These are phyloP conservation scores for Tenodera sinensis DNA, from an alignment of 2,888 invertebrate species.

Conservation along the genomic window DNA sequence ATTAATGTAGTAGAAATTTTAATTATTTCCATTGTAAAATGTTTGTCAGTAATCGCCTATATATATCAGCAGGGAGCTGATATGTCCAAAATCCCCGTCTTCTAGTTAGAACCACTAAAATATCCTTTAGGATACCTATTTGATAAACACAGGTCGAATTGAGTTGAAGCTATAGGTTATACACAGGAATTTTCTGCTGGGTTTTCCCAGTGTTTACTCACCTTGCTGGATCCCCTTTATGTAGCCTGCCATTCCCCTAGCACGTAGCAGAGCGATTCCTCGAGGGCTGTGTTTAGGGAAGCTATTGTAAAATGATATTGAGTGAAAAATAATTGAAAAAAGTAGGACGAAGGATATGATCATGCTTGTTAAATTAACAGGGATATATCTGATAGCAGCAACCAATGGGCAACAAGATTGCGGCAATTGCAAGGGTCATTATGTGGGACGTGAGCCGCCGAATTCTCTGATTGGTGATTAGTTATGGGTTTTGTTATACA, in stretches of 20 bases:
- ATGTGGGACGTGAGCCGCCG: not conserved
- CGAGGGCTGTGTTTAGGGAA: slow-evolving; percentile 4
- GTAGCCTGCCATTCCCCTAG: not conserved
- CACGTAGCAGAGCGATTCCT: slow-evolving; percentile 1
- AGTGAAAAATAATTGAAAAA: slow-evolving; percentile 15
- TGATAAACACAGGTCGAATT: too few relatives aligned
- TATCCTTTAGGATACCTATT: too few relatives aligned
- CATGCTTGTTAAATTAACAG: not conserved
- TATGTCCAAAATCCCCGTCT: too few relatives aligned
- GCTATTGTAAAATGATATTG: slow-evolving; percentile 18
- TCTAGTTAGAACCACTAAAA: too few relatives aligned
- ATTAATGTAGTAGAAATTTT: too few relatives aligned
- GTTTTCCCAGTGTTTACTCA: not conserved
- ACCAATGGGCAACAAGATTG: not conserved
- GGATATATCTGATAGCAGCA: not conserved
- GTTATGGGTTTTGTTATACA: not conserved
- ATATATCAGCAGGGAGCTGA: too few relatives aligned
- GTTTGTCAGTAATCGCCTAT: too few relatives aligned
- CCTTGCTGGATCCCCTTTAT: not conserved
- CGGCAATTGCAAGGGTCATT: not conserved
- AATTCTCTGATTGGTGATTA: not conserved
- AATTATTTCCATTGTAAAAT: too few relatives aligned
- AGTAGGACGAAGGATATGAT: not conserved
- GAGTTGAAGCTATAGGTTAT: too few relatives aligned
- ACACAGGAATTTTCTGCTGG: too few relatives aligned